A percentile compares a stretch with the other conserved stretches of the same genome.
These are phyloP conservation scores for Lasioglossum albipes DNA, from an alignment of 1,140 invertebrate genomes.

Conservation along the genomic window DNA sequence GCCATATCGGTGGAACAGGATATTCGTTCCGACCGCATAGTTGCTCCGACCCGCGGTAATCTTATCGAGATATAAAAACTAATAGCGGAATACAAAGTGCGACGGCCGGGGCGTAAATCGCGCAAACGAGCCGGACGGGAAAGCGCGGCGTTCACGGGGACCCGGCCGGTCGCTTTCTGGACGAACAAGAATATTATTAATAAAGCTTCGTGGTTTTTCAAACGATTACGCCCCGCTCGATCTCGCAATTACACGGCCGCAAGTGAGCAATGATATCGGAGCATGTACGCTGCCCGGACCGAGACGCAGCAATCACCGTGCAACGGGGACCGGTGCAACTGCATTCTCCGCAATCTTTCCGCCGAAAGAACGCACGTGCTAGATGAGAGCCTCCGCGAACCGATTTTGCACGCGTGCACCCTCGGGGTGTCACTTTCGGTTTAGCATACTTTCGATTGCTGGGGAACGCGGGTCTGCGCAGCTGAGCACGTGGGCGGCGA, in stretches of 20 bases:
- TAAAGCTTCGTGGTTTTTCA: slow-evolving; percentile 16
- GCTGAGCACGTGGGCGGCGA: slow-evolving; percentile 18
- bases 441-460: slow-evolving; percentile 42
- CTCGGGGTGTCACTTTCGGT: slow-evolving; percentile 46
- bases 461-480: neutral
- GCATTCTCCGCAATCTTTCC: slow-evolving; percentile 29
- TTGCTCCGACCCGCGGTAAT: slow-evolving; percentile 4
- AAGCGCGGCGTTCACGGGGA: neutral
- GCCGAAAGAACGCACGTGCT: slow-evolving; percentile 30
- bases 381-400: slow-evolving; percentile 17
- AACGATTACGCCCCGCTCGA: slow-evolving; percentile 14
- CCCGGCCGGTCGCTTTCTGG: neutral
- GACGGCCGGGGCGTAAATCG: slow-evolving; percentile 20
- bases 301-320: slow-evolving; percentile 22
- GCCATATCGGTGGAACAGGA: slow-evolving; percentile 18
- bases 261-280: slow-evolving; percentile 15
- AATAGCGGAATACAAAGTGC: slow-evolving; percentile 32
- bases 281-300: neutral
- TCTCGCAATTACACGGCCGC: slow-evolving; percentile 10
- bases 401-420: slow-evolving; percentile 20
- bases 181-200: slow-evolving; percentile 6
- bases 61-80: slow-evolving; percentile 34
- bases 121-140: slow-evolving; percentile 1
- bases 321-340: slow-evolving; percentile 35
- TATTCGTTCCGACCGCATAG: slow-evolving; percentile 15